Percentiles rank a stretch among this genome's conserved stretches.
These are phyloP conservation scores for Strigops habroptila DNA, from an alignment of 2,113 vertebrate species.

Conservation along the genomic window DNA sequence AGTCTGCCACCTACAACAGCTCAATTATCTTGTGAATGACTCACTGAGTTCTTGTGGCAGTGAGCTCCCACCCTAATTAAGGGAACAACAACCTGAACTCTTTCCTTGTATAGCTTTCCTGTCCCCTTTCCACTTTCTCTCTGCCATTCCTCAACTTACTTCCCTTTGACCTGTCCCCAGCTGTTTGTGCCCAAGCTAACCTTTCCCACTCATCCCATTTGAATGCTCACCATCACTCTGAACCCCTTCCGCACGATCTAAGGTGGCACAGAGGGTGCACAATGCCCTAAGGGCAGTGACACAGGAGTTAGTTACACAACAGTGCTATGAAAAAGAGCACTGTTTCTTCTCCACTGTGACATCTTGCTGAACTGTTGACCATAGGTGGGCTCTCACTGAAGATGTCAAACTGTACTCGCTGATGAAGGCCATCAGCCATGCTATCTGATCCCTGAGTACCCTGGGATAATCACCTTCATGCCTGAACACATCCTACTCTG, in stretches of 20 bases:
- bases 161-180: not conserved
- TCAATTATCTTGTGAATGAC: conserved; percentile 49
- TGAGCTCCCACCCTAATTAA: conserved; percentile 27
- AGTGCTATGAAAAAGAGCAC: not conserved
- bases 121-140: not conserved
- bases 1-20: conserved; percentile 43
- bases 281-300: not conserved
- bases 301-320: not conserved
- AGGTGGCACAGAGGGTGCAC: not conserved
- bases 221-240: not conserved
- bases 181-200: not conserved
- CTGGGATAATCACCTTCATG: not conserved
- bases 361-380: not conserved
- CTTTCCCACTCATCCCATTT: not conserved
- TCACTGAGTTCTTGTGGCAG: conserved; percentile 41
- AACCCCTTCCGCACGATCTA: not conserved
- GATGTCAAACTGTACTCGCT: not conserved
- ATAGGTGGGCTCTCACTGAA: not conserved
- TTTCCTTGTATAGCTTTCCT: not conserved
- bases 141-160: not conserved
- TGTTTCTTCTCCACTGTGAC: fast-evolving
- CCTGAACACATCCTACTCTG: not conserved
- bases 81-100: conserved; percentile 9
- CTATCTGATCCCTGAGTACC: not conserved
- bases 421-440: not conserved